Base-by-base conservation (phyloP, 2,888 invertebrate species). In the Subacronicta megacephala region DNA sequence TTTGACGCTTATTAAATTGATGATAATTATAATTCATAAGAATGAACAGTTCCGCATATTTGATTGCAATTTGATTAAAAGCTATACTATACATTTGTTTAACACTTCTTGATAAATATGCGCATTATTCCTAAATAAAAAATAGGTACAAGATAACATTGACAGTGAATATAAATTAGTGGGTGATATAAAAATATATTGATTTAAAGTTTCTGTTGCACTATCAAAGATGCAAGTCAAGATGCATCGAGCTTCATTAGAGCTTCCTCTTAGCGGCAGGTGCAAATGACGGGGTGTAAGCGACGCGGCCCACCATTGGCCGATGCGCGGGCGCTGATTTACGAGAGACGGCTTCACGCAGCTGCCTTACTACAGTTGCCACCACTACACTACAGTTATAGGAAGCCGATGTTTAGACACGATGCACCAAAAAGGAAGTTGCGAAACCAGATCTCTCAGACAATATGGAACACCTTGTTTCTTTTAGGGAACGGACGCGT, bases 211-310 rank as follows among this genome's bases (percentile, higher is more conserved):
- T 53, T 56, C 51, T 63, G 62, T 59, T 59, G 36, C 51, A 53
- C 54, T 72, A 73, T 70, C 64, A 74, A 51, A 63, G 45, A 70
- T 70, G 54, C 13, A 41, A 66, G 52, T 62, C 74, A 72, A 80
- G 74, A 84, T 72, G 79, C 77, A 79, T 68, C 68, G 69, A 72
- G 81, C 63, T 80, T 84, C 83, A 82, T 87, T 87, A 85, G 80
- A 83, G 72, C 89, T 91, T 92, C 92, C 91, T 90, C 71, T 83
- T 81, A 67, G 60, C 70, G 86, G 88, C 92, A 92, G 92, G 92
- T 92, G 92, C 88, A 80, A 81, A 81, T 78, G 75, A 80, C 80
- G 75, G 61, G 69, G 73, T 70, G 76, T 76, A 75, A 73, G 70
- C 74, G 72, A 60, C 63, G 80, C 68, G 78, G 81, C 69, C 61